Percentiles rank a stretch among this genome's conserved stretches.
Evolutionary conservation across 2,888 invertebrate genomes (phyloP).

Genomic region (Drosophila suboccidentalis): DNA sequence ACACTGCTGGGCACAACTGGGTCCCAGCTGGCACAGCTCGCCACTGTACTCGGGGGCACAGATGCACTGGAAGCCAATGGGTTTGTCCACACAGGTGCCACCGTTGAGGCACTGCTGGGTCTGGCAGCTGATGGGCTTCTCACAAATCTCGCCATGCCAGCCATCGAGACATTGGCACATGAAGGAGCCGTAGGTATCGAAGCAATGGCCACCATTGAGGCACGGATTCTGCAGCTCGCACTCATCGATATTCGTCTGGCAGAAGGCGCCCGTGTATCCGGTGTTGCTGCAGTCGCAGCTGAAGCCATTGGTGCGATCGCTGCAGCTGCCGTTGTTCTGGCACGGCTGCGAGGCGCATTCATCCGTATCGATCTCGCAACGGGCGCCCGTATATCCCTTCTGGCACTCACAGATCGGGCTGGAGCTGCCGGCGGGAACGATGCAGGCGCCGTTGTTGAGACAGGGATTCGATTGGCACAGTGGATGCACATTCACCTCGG

Average conservation of each 20-base stretch:
- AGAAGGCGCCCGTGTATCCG: slow-evolving; percentile 90
- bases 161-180: slow-evolving; percentile 91
- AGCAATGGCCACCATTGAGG: slow-evolving; percentile 91
- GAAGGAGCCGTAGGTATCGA: slow-evolving; percentile 93
- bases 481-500: slow-evolving; percentile 89
- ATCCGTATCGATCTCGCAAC: slow-evolving; percentile 89
- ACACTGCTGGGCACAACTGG: slow-evolving; percentile 86
- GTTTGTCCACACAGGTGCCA: slow-evolving; percentile 88
- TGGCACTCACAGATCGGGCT: slow-evolving; percentile 88
- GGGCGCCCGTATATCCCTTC: slow-evolving; percentile 86
- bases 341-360: slow-evolving; percentile 91
- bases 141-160: slow-evolving; percentile 93
- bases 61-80: slow-evolving; percentile 89
- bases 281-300: slow-evolving; percentile 92
- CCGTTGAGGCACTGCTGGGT: slow-evolving; percentile 91
- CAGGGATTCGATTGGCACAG: slow-evolving; percentile 92
- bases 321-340: slow-evolving; percentile 90
- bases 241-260: slow-evolving; percentile 93
- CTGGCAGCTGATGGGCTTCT: slow-evolving; percentile 88
- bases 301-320: slow-evolving; percentile 91
- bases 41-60: slow-evolving; percentile 89
- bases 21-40: slow-evolving; percentile 84
- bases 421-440: slow-evolving; percentile 87
- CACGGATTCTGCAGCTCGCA: slow-evolving; percentile 90
- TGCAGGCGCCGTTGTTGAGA: slow-evolving; percentile 92